Evolutionary conservation across 2,797 vertebrate genomes (phyloP).

Genomic region (Arnoldichthys spilopterus): DNA sequence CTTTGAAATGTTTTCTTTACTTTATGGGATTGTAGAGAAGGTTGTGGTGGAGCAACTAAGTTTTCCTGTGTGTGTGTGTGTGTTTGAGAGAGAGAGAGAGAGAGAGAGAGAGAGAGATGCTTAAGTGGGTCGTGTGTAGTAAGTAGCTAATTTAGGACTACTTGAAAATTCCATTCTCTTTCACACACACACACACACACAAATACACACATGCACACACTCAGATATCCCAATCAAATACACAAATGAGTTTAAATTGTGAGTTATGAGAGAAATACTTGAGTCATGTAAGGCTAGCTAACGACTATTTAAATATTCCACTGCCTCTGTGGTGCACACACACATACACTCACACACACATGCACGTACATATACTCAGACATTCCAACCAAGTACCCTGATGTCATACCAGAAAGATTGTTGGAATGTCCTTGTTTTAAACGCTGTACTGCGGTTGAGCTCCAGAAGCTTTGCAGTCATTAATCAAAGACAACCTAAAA

Average conservation of each 20-base stretch:
- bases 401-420: slow-evolving; percentile 11
- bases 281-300: neutral
- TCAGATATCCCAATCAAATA: neutral
- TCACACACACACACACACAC: neutral
- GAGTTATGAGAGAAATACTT: neutral
- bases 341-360: neutral
- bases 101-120: neutral
- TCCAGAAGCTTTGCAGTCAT: neutral
- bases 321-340: neutral
- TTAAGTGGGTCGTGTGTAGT: slow-evolving; percentile 12
- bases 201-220: neutral
- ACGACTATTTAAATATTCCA: neutral
- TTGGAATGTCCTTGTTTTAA: slow-evolving; percentile 10
- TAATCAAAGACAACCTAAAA: neutral
- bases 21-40: slow-evolving; percentile 24
- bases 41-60: slow-evolving; percentile 18
- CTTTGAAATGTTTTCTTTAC: slow-evolving; percentile 26
- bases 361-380: neutral
- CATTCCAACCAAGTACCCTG: neutral
- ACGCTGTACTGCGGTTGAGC: slow-evolving; percentile 4
- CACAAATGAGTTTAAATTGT: neutral
- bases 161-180: neutral
- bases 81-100: neutral
- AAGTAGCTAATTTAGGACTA: neutral
- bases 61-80: neutral